phyloP scores from a whole-genome alignment of 2,797 vertebrate species.

The Typhlichthys eigenmanni region DNA sequence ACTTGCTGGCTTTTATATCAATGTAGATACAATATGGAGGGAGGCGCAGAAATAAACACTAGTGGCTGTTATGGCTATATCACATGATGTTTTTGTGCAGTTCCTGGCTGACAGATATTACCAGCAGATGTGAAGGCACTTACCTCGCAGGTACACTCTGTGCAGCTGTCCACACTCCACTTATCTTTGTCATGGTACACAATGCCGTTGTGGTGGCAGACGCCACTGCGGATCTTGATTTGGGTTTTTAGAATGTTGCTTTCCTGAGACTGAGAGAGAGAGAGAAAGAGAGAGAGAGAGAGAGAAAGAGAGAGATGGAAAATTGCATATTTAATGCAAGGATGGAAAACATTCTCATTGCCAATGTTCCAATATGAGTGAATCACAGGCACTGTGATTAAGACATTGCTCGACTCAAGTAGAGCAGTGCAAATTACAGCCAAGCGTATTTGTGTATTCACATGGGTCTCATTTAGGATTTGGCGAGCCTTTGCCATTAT shows the following conservation, averaged over 20 bases:
- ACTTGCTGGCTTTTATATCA: constrained; percentile 43
- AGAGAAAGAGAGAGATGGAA: constrained; percentile 31
- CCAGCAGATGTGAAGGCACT: constrained; percentile 41
- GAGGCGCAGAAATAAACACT: constrained; percentile 40
- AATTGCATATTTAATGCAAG: constrained; percentile 4
- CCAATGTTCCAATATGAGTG: constrained; percentile 72
- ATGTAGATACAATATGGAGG: constrained; percentile 15
- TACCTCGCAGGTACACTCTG: constrained; percentile 97
- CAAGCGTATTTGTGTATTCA: constrained; percentile 75
- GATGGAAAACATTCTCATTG: constrained; percentile 69
- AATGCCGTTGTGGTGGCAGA: constrained; percentile 90
- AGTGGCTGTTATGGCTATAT: constrained; percentile 45
- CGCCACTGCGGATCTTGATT: constrained; percentile 76
- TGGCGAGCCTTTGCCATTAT: constrained; percentile 59
- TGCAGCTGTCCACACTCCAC: constrained; percentile 97
- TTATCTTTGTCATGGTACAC: constrained; percentile 86
- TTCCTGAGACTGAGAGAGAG: constrained; percentile 76
- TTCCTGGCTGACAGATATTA: constrained; percentile 18
- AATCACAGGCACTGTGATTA: constrained; percentile 67
- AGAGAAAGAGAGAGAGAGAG: constrained; percentile 5
- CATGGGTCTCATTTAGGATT: constrained; percentile 71
- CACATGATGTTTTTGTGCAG: constrained; percentile 22
- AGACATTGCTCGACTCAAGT: constrained; percentile 66
- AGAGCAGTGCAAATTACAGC: constrained; percentile 54
- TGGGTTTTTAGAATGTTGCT: constrained; percentile 74